Conservation (phyloP, 92 coral and sea anemone genomes). For the Palythoa grandis region DNA sequence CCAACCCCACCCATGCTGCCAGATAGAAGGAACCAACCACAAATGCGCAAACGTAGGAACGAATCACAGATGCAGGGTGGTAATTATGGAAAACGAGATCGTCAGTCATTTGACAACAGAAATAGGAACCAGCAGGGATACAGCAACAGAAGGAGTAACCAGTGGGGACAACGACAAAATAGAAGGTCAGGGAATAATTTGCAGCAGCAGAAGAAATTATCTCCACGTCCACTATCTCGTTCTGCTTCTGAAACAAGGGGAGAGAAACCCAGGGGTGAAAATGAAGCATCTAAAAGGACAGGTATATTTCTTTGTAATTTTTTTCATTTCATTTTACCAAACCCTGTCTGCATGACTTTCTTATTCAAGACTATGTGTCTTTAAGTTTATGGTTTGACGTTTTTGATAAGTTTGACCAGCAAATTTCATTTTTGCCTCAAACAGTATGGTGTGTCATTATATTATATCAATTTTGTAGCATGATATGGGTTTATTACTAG, state of each 20-base stretch:
- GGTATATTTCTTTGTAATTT: not conserved
- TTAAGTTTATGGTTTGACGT: not conserved
- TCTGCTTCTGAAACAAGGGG: constrained; percentile 17
- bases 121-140: constrained; percentile 49
- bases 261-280: constrained; percentile 1
- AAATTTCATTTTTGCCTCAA: too few species aligned
- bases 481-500: too few species aligned
- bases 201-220: constrained; percentile 15
- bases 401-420: not conserved
- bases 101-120: constrained; percentile 49
- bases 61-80: constrained; percentile 51
- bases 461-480: too few species aligned
- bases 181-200: constrained; percentile 20
- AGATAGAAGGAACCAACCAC: constrained; percentile 63
- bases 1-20: constrained; percentile 52
- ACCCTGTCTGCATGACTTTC: not conserved
- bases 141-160: constrained; percentile 37
- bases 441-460: too few species aligned
- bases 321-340: not conserved
- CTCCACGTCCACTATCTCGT: not conserved
- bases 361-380: too few species aligned
- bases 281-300: not conserved
- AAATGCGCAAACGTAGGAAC: constrained; percentile 73
- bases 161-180: constrained; percentile 41
- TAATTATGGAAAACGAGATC: constrained; percentile 35